Evolutionary conservation across 2,797 vertebrate genomes (phyloP).

Genomic region (Falco rusticolus): DNA sequence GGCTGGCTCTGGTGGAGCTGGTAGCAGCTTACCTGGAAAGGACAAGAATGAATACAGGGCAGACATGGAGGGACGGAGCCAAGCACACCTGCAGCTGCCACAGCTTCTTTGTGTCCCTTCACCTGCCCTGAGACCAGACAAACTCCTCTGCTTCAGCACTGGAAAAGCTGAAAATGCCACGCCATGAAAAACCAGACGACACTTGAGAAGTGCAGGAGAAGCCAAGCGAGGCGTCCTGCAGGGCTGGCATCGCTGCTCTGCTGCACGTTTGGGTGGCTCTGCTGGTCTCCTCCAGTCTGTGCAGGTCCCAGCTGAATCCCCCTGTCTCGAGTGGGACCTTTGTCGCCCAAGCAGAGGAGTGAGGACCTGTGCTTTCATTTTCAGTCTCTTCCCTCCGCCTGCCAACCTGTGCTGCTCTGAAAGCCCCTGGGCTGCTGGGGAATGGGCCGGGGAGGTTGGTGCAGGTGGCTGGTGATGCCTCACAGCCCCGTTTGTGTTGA

Average conservation of each 20-base stretch:
- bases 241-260: fast-evolving
- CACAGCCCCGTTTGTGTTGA: fast-evolving
- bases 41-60: neutral
- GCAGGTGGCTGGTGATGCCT: fast-evolving
- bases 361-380: neutral
- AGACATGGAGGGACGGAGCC: neutral
- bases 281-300: neutral
- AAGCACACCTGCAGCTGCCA: neutral
- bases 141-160: neutral
- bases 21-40: neutral
- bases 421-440: neutral
- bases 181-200: neutral
- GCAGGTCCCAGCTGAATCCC: neutral
- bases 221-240: fast-evolving
- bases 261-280: neutral
- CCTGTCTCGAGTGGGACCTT: fast-evolving
- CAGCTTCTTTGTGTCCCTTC: neutral
- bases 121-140: neutral
- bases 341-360: fast-evolving
- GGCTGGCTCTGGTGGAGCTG: neutral
- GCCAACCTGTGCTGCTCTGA: neutral
- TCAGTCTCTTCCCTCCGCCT: neutral
- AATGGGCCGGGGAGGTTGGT: fast-evolving
- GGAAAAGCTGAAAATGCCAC: neutral
- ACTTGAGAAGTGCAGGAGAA: neutral